Evolutionary conservation across 1,140 invertebrate species (phyloP).

Genomic region (Phenacoccus solenopsis): DNA sequence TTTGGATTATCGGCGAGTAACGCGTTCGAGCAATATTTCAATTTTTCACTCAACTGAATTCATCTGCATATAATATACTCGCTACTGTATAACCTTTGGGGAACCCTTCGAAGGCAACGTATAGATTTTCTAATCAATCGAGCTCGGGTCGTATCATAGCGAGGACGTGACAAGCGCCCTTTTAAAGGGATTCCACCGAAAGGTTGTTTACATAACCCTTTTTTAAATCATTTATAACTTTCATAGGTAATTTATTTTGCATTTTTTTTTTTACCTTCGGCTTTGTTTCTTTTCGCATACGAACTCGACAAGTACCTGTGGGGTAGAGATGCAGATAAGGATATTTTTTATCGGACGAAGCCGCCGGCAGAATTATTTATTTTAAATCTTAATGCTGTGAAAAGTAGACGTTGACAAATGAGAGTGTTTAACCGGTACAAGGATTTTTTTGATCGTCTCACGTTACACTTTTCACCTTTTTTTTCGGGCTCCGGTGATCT

Average conservation of each 20-base stretch:
- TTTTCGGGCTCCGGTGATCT: not conserved
- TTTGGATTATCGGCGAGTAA: not conserved
- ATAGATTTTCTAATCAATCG: conserved; percentile 11
- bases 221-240: conserved; percentile 17
- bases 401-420: conserved; percentile 16
- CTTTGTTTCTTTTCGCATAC: not conserved
- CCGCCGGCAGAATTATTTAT: not conserved
- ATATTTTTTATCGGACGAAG: not conserved
- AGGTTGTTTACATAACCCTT: conserved; percentile 14
- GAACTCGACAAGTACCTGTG: not conserved
- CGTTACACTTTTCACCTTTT: not conserved
- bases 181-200: not conserved
- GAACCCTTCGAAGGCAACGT: not conserved
- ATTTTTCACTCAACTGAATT: conserved; percentile 17
- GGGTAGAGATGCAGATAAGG: not conserved
- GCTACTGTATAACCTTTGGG: not conserved
- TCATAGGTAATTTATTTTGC: conserved; percentile 9
- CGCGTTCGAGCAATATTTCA: conserved; percentile 12
- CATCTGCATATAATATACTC: conserved; percentile 7
- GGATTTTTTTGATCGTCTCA: not conserved
- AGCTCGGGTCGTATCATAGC: not conserved
- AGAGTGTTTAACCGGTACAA: conserved; percentile 6
- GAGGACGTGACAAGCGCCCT: conserved; percentile 9
- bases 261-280: not conserved
- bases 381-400: not conserved